Percentiles rank a stretch among this genome's conserved stretches.
Evolutionary conservation across 2,888 invertebrate genomes (phyloP).

Genomic region (Stenoptilia bipunctidactyla): DNA sequence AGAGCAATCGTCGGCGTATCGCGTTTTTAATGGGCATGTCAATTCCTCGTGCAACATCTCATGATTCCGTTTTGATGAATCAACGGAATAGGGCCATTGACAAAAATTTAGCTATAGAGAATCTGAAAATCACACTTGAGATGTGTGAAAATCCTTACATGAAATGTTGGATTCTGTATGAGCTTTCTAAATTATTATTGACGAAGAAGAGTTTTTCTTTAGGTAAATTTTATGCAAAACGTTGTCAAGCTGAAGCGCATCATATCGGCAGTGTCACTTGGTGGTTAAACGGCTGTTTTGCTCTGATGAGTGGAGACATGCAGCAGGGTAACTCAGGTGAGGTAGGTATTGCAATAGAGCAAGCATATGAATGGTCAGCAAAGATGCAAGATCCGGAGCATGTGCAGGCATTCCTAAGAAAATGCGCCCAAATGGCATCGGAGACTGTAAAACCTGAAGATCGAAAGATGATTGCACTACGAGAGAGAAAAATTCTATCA

Average conservation of each 20-base stretch:
- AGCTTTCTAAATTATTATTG: constrained; percentile 46
- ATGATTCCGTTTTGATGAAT: constrained; percentile 59
- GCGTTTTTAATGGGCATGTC: constrained; percentile 59
- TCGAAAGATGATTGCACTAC: no score
- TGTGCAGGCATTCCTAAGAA: no score
- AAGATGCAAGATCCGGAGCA: constrained; percentile 24
- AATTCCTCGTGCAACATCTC: constrained; percentile 48
- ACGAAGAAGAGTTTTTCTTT: constrained; percentile 57
- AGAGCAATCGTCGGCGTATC: constrained; percentile 53
- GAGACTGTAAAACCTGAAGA: no score
- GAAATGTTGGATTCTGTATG: constrained; percentile 62
- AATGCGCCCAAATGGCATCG: no score
- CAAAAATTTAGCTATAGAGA: constrained; percentile 44
- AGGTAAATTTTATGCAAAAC: constrained; percentile 55
- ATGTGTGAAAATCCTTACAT: constrained; percentile 60
- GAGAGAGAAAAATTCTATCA: no score
- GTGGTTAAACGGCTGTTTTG: constrained; percentile 61
- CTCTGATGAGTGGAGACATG: constrained; percentile 59
- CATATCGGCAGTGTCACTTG: constrained; percentile 43
- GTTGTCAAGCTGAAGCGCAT: constrained; percentile 53
- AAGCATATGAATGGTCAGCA: no score
- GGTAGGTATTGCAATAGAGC: constrained; percentile 12
- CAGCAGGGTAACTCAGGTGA: constrained; percentile 45
- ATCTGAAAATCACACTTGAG: constrained; percentile 37
- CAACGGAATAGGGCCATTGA: constrained; percentile 58